A percentile compares a stretch with the other conserved stretches of the same genome.
These are phyloP conservation scores for Delphinapterus leucas DNA, from an alignment of 2,113 vertebrate species.

Conservation along the genomic window DNA sequence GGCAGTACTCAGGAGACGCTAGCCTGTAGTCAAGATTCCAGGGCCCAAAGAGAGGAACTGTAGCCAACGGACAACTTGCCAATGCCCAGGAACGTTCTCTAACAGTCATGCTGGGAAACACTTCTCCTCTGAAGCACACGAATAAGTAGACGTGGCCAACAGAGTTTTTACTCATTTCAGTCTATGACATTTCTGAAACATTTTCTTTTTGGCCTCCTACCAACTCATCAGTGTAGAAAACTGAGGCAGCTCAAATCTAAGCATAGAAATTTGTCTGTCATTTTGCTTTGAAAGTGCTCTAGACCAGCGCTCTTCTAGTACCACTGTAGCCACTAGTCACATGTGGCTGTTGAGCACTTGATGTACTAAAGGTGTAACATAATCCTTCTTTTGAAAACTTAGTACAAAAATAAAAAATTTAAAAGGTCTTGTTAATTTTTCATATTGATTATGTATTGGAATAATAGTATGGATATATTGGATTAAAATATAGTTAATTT, in stretches of 20 bases:
- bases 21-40: neutral
- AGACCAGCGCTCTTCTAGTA: neutral
- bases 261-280: neutral
- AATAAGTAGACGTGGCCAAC: neutral
- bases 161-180: neutral
- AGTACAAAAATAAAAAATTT: conserved; percentile 42
- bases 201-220: neutral
- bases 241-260: neutral
- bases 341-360: neutral
- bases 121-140: neutral
- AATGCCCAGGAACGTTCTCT: neutral
- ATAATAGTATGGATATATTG: neutral
- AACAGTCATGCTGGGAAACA: neutral
- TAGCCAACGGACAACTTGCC: neutral
- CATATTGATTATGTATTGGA: neutral
- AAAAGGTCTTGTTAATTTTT: neutral
- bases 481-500: conserved; percentile 34
- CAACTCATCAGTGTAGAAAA: neutral
- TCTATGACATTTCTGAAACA: neutral
- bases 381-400: conserved; percentile 19
- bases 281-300: neutral
- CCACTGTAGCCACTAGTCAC: neutral
- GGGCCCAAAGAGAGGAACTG: neutral
- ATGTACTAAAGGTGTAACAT: neutral
- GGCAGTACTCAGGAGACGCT: neutral